Conservation (phyloP, 1,140 invertebrate genomes). For the Bombus confusus region DNA sequence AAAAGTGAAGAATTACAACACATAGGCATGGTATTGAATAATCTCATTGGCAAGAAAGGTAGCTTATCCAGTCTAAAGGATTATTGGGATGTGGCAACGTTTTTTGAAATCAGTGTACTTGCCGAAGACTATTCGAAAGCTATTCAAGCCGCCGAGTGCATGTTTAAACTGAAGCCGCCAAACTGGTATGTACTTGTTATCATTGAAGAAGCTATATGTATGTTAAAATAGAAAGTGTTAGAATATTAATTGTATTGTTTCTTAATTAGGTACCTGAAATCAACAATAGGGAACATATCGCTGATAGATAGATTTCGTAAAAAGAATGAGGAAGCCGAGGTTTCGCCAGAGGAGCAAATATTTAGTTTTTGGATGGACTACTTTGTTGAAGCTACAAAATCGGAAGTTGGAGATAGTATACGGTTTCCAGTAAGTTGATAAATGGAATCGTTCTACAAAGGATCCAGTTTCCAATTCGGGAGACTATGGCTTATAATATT, state of each 20-base stretch:
- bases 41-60: constrained; percentile 99
- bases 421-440: constrained; percentile 91
- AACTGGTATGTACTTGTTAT: constrained; percentile 88
- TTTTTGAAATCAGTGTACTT: constrained; percentile 99
- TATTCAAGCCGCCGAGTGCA: constrained; percentile 98
- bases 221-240: background rate
- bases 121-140: constrained; percentile 99
- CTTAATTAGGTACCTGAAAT: constrained; percentile 93
- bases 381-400: constrained; percentile 96
- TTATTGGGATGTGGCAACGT: constrained; percentile 99
- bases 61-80: constrained; percentile 95
- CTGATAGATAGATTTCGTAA: constrained; percentile 97
- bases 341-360: constrained; percentile 91
- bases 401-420: constrained; percentile 90
- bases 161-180: constrained; percentile 99
- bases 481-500: constrained; percentile 71
- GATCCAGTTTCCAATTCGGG: constrained; percentile 67
- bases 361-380: constrained; percentile 99
- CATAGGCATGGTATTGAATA: constrained; percentile 97
- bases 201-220: background rate
- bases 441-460: constrained; percentile 69
- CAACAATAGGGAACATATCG: constrained; percentile 98
- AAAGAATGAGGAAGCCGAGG: constrained; percentile 87
- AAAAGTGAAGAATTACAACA: constrained; percentile 95
- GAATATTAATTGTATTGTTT: constrained; percentile 4